Evolutionary conservation across 92 coral and sea anemone species (phyloP).

Genomic region (Pocillopora meandrina): DNA sequence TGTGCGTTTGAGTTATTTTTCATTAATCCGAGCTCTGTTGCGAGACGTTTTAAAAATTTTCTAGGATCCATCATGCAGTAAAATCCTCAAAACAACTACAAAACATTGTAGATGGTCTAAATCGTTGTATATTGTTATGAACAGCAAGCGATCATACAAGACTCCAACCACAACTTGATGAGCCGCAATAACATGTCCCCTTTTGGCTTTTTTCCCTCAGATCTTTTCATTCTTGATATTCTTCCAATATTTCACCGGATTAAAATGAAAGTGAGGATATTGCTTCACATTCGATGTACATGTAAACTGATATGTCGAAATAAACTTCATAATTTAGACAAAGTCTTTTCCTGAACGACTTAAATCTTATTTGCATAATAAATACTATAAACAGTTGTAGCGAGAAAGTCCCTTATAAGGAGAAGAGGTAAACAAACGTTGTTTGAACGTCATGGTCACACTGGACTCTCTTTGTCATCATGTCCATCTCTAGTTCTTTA

Average conservation of each 20-base stretch:
- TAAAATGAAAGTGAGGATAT: constrained; percentile 18
- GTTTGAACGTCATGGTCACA: not conserved
- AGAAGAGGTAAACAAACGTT: constrained; percentile 10
- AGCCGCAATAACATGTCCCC: not conserved
- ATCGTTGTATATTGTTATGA: constrained; percentile 11
- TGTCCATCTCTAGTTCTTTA: not conserved
- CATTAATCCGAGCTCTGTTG: constrained; percentile 24
- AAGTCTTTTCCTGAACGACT: constrained; percentile 4
- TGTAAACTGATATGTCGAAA: constrained; percentile 36
- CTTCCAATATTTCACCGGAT: not conserved
- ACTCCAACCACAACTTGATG: constrained; percentile 6
- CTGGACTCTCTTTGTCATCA: not conserved
- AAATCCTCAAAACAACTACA: not conserved
- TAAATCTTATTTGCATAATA: constrained; percentile 29
- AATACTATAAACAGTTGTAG: not conserved
- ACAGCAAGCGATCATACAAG: constrained; percentile 4
- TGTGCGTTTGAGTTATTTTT: constrained; percentile 1
- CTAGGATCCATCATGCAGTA: constrained; percentile 34
- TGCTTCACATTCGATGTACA: not conserved
- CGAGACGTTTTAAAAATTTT: constrained; percentile 31
- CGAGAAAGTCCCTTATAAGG: constrained; percentile 3
- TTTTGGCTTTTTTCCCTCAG: not conserved
- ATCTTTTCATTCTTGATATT: not conserved
- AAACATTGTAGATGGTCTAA: not conserved
- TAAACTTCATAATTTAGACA: constrained; percentile 24